These are phyloP conservation scores for Bostrychus sinensis DNA, from an alignment of 2,113 vertebrate species.

Conservation along the genomic window DNA sequence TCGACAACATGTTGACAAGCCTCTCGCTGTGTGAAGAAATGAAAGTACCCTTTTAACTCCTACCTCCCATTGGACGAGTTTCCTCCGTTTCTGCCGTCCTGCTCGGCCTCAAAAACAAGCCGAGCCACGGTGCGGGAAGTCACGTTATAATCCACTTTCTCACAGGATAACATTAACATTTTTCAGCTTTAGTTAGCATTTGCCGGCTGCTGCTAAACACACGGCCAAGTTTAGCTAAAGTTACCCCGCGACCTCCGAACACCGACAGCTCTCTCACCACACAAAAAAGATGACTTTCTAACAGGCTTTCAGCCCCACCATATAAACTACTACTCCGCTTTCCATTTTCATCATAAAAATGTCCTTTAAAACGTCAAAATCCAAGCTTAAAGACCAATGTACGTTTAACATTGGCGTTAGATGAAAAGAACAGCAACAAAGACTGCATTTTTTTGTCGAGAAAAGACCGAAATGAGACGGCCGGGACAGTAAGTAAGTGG, in stretches of 20 bases:
- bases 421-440: not conserved
- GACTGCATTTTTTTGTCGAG: conserved; percentile 45
- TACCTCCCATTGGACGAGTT: conserved; percentile 84
- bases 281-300: conserved; percentile 27
- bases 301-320: conserved; percentile 14
- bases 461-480: conserved; percentile 16
- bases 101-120: conserved; percentile 79
- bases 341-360: conserved; percentile 31
- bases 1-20: not conserved
- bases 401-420: not conserved
- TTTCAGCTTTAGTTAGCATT: conserved; percentile 42
- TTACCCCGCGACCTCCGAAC: conserved; percentile 3
- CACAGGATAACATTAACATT: conserved; percentile 82
- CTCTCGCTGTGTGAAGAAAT: not conserved
- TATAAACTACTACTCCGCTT: not conserved
- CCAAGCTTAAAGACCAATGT: not conserved
- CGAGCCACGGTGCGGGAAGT: conserved; percentile 74
- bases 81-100: conserved; percentile 73
- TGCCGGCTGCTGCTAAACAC: conserved; percentile 31
- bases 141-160: conserved; percentile 80
- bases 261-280: conserved; percentile 21
- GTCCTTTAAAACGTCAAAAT: not conserved
- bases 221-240: conserved; percentile 36
- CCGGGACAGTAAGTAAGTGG: not conserved
- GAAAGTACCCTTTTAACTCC: conserved; percentile 25